Conservation (phyloP, 2,888 invertebrate species). For the Hypomecis punctinalis region DNA sequence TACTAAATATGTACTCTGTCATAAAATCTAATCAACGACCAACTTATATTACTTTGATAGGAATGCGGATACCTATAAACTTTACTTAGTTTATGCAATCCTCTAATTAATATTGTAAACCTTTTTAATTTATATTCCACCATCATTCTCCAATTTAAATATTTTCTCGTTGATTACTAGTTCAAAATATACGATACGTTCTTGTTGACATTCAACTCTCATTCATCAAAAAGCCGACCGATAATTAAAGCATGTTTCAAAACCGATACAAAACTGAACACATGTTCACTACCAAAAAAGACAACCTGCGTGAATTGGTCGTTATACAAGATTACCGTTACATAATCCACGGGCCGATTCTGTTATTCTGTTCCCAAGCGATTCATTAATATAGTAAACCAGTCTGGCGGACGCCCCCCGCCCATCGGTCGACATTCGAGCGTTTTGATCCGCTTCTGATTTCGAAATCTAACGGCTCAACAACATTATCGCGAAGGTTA, state of each 20-base stretch:
- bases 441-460: slow-evolving; percentile 34
- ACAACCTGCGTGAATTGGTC: slow-evolving; percentile 28
- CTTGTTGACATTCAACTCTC: slow-evolving; percentile 7
- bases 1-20: slow-evolving; percentile 6
- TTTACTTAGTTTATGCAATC: background rate
- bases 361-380: slow-evolving; percentile 29
- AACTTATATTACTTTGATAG: slow-evolving; percentile 6
- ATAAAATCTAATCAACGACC: slow-evolving; percentile 9
- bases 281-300: slow-evolving; percentile 31
- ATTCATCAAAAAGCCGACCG: slow-evolving; percentile 24
- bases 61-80: background rate
- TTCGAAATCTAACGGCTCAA: slow-evolving; percentile 43
- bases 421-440: slow-evolving; percentile 32
- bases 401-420: slow-evolving; percentile 28
- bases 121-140: background rate
- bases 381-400: slow-evolving; percentile 46
- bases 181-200: background rate
- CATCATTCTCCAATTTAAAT: background rate
- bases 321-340: slow-evolving; percentile 45
- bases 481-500: slow-evolving; percentile 29
- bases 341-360: slow-evolving; percentile 39
- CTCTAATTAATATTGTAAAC: background rate
- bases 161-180: background rate
- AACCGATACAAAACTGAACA: slow-evolving; percentile 30
- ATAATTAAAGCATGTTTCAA: slow-evolving; percentile 23